Evolutionary conservation across 2,888 invertebrate genomes (phyloP).

Genomic region (Lasioglossum leucozonium): DNA sequence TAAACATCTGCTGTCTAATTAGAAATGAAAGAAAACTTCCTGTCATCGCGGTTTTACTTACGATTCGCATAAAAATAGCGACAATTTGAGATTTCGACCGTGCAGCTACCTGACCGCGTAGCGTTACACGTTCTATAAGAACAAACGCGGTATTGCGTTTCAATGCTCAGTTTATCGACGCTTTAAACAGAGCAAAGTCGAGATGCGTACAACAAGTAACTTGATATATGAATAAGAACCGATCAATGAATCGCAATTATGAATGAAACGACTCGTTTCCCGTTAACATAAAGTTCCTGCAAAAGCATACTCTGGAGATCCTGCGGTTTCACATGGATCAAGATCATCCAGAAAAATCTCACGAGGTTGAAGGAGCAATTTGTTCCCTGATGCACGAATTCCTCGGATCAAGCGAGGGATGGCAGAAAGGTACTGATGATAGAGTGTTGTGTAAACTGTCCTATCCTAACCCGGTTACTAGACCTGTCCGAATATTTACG

Average conservation of each 20-base stretch:
- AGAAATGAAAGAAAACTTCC: not conserved
- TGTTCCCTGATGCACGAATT: not conserved
- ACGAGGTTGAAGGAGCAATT: not conserved
- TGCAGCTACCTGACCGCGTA: slow-evolving; percentile 7
- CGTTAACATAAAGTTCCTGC: slow-evolving; percentile 8
- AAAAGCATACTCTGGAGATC: not conserved
- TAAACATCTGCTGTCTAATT: no score
- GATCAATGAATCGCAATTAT: slow-evolving; percentile 61
- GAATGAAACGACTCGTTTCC: slow-evolving; percentile 55
- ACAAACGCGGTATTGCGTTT: slow-evolving; percentile 59
- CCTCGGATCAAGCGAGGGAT: slow-evolving; percentile 17
- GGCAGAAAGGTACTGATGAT: slow-evolving; percentile 30
- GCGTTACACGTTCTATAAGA: slow-evolving; percentile 50
- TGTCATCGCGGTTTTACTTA: not conserved
- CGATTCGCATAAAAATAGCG: slow-evolving; percentile 10
- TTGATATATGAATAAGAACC: slow-evolving; percentile 57
- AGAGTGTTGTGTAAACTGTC: slow-evolving; percentile 59
- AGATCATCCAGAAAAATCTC: not conserved
- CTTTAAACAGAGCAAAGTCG: slow-evolving; percentile 31
- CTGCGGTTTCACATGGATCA: not conserved
- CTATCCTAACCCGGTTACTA: slow-evolving; percentile 31
- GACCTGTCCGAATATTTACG: slow-evolving; percentile 76
- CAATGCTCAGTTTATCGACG: slow-evolving; percentile 46
- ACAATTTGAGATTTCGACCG: slow-evolving; percentile 32
- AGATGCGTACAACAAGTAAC: slow-evolving; percentile 38